Evolutionary conservation across 2,113 vertebrate species (phyloP).

Genomic region (Ciconia maguari): DNA sequence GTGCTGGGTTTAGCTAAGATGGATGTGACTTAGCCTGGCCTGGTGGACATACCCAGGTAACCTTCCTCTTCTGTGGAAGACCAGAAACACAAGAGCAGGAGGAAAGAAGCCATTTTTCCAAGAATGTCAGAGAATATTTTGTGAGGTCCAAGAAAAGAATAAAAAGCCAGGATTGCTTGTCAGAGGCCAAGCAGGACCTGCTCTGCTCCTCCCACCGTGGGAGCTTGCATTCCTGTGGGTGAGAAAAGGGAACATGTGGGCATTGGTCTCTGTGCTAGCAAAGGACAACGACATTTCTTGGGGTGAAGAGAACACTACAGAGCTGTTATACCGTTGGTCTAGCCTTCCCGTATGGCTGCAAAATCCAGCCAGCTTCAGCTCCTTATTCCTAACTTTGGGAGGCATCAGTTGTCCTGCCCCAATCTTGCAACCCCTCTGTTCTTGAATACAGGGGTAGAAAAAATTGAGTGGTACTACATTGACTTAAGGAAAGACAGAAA

Average conservation of each 20-base stretch:
- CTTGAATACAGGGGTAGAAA: not conserved
- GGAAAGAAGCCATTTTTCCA: not conserved
- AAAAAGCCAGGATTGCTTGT: not conserved
- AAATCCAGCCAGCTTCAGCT: not conserved
- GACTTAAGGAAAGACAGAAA: not conserved
- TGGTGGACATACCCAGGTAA: not conserved
- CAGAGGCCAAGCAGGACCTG: not conserved
- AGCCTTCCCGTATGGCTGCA: not conserved
- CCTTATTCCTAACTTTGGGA: not conserved
- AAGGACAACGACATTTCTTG: not conserved
- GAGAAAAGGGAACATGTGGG: not conserved
- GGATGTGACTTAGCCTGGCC: not conserved
- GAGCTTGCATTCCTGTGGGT: not conserved
- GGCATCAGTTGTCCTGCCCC: not conserved
- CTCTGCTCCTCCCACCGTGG: accelerated
- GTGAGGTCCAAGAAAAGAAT: not conserved
- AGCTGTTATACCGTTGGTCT: not conserved
- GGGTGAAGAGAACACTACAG: not conserved
- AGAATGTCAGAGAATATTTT: not conserved
- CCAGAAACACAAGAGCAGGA: not conserved
- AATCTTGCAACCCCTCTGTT: not conserved
- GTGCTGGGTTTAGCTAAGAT: not conserved
- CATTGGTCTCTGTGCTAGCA: not conserved
- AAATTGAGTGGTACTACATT: not conserved
- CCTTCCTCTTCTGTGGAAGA: not conserved